phyloP scores from a whole-genome alignment of 92 coral and sea anemone species.

The Ricordea florida region DNA sequence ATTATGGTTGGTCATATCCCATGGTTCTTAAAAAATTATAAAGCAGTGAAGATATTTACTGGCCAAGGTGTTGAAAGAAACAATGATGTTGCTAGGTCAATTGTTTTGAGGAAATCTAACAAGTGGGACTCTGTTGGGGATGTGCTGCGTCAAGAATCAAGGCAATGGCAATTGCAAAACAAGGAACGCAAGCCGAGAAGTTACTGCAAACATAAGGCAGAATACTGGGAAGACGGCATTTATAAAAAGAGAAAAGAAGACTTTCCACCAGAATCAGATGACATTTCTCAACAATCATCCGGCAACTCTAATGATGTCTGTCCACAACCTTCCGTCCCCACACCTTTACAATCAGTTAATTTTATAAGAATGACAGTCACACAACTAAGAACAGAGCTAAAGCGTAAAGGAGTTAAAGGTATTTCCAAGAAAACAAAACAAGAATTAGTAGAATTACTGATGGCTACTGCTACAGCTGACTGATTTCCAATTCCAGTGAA shows the following conservation, averaged over 20 bases:
- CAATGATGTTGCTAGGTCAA: slow-evolving; percentile 22
- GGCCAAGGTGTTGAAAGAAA: slow-evolving; percentile 73
- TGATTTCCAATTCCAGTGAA: too few species aligned
- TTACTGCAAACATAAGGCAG: slow-evolving; percentile 34
- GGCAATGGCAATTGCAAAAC: slow-evolving; percentile 54
- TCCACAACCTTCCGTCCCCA: too few species aligned
- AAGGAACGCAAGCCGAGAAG: slow-evolving; percentile 28
- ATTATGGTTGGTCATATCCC: slow-evolving; percentile 62
- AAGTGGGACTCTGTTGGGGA: slow-evolving; percentile 66
- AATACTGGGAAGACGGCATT: slow-evolving; percentile 59
- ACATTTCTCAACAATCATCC: too few species aligned
- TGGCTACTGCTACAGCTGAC: too few species aligned
- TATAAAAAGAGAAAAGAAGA: slow-evolving; percentile 34
- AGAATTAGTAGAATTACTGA: too few species aligned
- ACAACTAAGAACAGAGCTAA: too few species aligned
- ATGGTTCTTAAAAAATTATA: slow-evolving; percentile 33
- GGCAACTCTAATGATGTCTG: too few species aligned
- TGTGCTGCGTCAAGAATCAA: slow-evolving; percentile 36
- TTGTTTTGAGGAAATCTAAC: slow-evolving; percentile 54
- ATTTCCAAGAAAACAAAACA: too few species aligned
- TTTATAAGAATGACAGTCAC: too few species aligned
- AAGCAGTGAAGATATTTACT: slow-evolving; percentile 57
- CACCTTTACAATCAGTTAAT: too few species aligned
- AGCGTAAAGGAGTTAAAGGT: too few species aligned
- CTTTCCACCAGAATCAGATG: neutral